phyloP scores from a whole-genome alignment of 2,888 invertebrate species.

The Acrobasis consociella region DNA sequence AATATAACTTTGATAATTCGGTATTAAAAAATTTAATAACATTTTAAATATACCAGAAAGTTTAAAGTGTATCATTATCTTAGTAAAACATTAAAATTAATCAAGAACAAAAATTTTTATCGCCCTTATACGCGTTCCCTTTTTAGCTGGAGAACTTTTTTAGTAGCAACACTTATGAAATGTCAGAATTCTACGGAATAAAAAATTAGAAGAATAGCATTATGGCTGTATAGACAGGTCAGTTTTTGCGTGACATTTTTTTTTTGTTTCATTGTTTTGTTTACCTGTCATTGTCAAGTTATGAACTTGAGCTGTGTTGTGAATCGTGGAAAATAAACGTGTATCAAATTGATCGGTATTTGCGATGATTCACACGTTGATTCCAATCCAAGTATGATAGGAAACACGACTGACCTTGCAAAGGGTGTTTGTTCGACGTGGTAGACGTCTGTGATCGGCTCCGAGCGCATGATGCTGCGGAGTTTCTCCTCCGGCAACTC shows the following conservation, averaged over 20 bases:
- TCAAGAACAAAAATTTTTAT: too few relatives aligned
- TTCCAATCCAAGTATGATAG: conserved; percentile 12
- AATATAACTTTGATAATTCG: too few relatives aligned
- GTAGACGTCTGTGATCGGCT: conserved; percentile 89
- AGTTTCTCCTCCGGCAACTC: conserved; percentile 87
- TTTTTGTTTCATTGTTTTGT: not conserved
- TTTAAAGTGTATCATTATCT: too few relatives aligned
- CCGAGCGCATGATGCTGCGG: conserved; percentile 86
- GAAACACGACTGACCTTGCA: conserved; percentile 85
- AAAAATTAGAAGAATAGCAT: not conserved
- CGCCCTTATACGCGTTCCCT: too few relatives aligned
- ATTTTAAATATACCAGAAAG: too few relatives aligned
- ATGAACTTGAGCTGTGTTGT: not conserved
- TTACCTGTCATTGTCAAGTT: conserved; percentile 11
- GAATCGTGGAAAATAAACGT: not conserved
- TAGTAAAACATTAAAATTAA: too few relatives aligned
- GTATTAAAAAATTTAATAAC: too few relatives aligned
- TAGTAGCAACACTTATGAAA: too few relatives aligned
- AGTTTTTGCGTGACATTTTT: not conserved
- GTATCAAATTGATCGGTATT: not conserved
- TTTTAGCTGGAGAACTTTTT: too few relatives aligned
- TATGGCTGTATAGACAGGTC: not conserved
- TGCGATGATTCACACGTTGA: conserved; percentile 20
- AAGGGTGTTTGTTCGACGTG: conserved; percentile 92
- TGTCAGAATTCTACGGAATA: too few relatives aligned